A percentile compares a stretch with the other conserved stretches of the same genome.
Evolutionary conservation across 2,888 invertebrate species (phyloP).

Genomic region (Minunthozetes semirufus): DNA sequence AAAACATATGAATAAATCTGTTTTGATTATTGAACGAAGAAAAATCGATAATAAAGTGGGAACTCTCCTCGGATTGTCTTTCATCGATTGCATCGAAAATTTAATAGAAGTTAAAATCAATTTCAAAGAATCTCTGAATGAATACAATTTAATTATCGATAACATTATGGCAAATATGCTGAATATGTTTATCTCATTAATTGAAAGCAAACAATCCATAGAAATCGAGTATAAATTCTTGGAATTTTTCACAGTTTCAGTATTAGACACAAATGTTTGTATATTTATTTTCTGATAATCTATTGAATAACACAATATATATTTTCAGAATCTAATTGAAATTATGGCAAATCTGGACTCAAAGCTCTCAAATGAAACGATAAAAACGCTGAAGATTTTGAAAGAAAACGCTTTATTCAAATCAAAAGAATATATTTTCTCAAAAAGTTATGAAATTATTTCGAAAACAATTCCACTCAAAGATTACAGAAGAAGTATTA

Average conservation of each 20-base stretch:
- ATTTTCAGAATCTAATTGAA: slow-evolving; percentile 12
- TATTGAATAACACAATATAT: not conserved
- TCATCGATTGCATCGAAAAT: not conserved
- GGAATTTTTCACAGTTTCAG: not conserved
- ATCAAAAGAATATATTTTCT: not conserved
- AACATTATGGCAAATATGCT: not conserved
- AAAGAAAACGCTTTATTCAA: not conserved
- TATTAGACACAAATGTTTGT: slow-evolving; percentile 4
- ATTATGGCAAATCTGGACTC: not conserved
- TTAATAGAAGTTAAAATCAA: not conserved
- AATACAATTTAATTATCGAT: not conserved
- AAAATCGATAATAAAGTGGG: not conserved
- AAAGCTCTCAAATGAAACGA: not conserved
- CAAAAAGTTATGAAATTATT: not conserved
- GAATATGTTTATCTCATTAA: not conserved
- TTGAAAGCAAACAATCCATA: not conserved
- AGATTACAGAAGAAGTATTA: slow-evolving; percentile 24
- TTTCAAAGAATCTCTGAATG: not conserved
- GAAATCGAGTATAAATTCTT: not conserved
- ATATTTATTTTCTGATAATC: not conserved
- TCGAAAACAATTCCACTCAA: not conserved
- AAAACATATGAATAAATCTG: not conserved
- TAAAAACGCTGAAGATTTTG: not conserved
- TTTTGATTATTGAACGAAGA: not conserved
- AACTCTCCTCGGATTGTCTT: not conserved